A percentile compares a stretch with the other conserved stretches of the same genome.
Evolutionary conservation across 2,113 vertebrate genomes (phyloP).

Genomic region (Camelus dromedarius): DNA sequence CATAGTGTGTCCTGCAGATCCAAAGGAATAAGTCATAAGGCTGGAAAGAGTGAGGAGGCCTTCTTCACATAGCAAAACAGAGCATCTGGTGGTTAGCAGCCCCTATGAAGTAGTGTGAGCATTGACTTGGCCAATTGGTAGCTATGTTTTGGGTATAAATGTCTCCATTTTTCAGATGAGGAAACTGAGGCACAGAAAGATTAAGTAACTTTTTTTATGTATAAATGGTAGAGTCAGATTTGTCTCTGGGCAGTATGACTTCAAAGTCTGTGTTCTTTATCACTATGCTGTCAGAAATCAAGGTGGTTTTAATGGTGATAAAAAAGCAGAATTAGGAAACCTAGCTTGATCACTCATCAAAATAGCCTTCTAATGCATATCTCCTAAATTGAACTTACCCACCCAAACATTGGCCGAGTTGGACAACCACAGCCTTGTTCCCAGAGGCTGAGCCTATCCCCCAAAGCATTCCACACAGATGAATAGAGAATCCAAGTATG

Average conservation of each 20-base stretch:
- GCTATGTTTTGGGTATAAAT: neutral
- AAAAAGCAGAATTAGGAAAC: neutral
- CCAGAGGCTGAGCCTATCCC: neutral
- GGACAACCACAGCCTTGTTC: neutral
- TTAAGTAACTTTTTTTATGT: neutral
- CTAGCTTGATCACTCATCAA: neutral
- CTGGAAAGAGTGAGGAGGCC: neutral
- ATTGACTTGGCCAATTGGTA: neutral
- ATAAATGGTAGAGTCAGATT: neutral
- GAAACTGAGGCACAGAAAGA: neutral
- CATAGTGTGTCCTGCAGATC: neutral
- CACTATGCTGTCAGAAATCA: neutral
- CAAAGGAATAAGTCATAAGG: neutral
- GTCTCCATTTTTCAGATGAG: neutral
- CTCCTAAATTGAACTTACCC: neutral
- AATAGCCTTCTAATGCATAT: neutral
- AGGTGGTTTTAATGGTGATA: neutral
- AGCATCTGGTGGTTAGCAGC: neutral
- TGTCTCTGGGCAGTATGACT: neutral
- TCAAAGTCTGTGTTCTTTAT: neutral
- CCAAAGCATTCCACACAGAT: accelerated
- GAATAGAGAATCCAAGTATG: neutral
- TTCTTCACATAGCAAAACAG: neutral
- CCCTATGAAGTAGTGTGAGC: neutral
- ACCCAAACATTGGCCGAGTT: neutral